These are phyloP conservation scores for Athalia circularis DNA, from an alignment of 2,888 invertebrate species.

Conservation along the genomic window DNA sequence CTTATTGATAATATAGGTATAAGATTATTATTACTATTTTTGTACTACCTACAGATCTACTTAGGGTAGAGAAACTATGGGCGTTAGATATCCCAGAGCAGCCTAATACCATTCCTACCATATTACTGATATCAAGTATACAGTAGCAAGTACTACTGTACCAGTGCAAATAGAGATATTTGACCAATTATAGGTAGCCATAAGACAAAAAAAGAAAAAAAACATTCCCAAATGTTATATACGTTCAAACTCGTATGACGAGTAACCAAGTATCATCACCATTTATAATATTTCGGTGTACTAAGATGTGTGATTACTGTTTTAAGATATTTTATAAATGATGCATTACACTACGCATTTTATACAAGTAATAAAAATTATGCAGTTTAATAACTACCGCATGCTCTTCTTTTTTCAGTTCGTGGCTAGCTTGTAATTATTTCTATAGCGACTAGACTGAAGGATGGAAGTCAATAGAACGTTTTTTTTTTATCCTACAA, in stretches of 20 bases:
- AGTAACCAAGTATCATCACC: conserved; percentile 17
- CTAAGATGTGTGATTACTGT: conserved; percentile 14
- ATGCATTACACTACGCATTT: conserved; percentile 24
- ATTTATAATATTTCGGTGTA: neutral
- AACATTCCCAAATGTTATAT: conserved; percentile 31
- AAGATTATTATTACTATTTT: conserved; percentile 27
- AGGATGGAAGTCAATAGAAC: no score
- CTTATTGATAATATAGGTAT: conserved; percentile 11
- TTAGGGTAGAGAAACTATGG: neutral
- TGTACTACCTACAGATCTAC: neutral
- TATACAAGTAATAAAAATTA: conserved; percentile 33
- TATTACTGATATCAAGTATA: conserved; percentile 9
- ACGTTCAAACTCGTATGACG: neutral
- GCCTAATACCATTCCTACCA: conserved; percentile 1
- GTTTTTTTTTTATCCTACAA: no score
- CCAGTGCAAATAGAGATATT: conserved; percentile 21
- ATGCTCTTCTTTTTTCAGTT: neutral
- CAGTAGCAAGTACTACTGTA: conserved; percentile 24
- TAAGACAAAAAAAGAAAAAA: conserved; percentile 7
- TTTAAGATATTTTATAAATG: conserved; percentile 1
- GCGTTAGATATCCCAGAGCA: conserved; percentile 2
- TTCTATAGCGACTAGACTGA: no score
- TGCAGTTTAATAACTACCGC: neutral
- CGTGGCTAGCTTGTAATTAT: neutral
- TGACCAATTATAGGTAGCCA: conserved; percentile 23